Evolutionary conservation across 37 sponge, comb jelly and placozoan genomes (phyloP), one percentile per base, ranked within the genome.

Genomic region (Chondrilla cf. caribensis): DNA sequence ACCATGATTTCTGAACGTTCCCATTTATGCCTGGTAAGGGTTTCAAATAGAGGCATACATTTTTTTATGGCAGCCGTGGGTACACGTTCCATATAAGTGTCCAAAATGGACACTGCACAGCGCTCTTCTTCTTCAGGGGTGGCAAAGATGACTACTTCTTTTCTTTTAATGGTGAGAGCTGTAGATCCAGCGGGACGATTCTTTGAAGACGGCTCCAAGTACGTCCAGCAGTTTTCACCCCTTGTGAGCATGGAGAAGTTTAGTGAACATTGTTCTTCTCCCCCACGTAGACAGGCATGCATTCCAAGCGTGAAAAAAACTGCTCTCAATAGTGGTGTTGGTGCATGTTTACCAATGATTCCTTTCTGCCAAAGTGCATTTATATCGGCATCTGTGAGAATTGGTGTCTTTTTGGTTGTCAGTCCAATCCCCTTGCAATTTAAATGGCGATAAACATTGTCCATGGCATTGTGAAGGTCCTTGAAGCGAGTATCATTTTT

Each of bases 231-330:
- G 28, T 28, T 6, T 22, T 4, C 5, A 60, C 28, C 24, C 15
- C 64, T 22, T 26, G 24, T 22, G 5, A 60, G 6, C 64, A 60
- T 60, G 64, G 29, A 60, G 29, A 60, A 60, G 15, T 4, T 28
- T 15, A 60, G 15, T 15, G 7, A 22, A 28, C 29, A 22, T 7
- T 60, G 64, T 26, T 60, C 64, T 26, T 26, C 64, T 22, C 64
- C 64, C 29, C 64, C 64, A 26, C 64, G 64, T 60, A 60, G 22
- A 60, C 64, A 60, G 15, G 64, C 64, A 60, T 60, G 64, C 64
- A 55, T 87, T 15, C 87, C 87, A 82, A 79, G 72, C 11, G 55
- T 19, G 43, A 81, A 87, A 70, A 87, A 87, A 32, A 87, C 87
- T 58, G 87, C 82, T 55, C 66, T 72, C 58, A 87, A 54, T 24